These are phyloP conservation scores for Camponotus floridanus DNA, from an alignment of 1,140 invertebrate species.

Conservation along the genomic window DNA sequence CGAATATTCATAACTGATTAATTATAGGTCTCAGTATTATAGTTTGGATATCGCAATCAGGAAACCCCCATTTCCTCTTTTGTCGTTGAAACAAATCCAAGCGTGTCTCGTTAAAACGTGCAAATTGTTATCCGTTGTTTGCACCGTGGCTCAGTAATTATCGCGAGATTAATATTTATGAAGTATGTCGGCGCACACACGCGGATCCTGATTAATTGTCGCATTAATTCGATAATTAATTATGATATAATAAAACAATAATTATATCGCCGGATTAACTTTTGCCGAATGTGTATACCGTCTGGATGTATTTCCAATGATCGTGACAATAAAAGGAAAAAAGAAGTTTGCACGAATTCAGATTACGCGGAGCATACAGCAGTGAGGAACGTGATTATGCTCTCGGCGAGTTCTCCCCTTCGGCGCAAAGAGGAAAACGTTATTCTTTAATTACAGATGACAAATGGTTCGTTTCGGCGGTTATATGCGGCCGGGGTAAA, in stretches of 20 bases:
- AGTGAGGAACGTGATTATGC: constrained; percentile 45
- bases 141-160: constrained; percentile 56
- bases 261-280: constrained; percentile 46
- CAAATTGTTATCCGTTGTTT: constrained; percentile 63
- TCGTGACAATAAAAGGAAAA: not conserved
- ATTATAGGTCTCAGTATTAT: constrained; percentile 42
- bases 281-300: constrained; percentile 26
- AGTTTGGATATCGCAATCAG: constrained; percentile 55
- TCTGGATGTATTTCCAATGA: not conserved
- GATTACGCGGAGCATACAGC: constrained; percentile 22
- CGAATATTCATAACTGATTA: constrained; percentile 36
- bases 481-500: constrained; percentile 47
- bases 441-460: constrained; percentile 74
- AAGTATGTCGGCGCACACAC: constrained; percentile 44
- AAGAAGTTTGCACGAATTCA: not conserved
- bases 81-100: constrained; percentile 57
- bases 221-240: constrained; percentile 64
- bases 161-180: constrained; percentile 63
- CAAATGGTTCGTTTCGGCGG: constrained; percentile 73
- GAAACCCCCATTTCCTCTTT: constrained; percentile 47
- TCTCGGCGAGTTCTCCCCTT: constrained; percentile 47
- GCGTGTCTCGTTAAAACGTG: constrained; percentile 53
- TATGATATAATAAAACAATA: constrained; percentile 59
- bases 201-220: constrained; percentile 57
- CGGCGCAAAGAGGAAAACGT: constrained; percentile 68